A percentile compares a stretch with the other conserved stretches of the same genome.
Conservation (phyloP, 1,140 invertebrate genomes). For the Drosophila grimshawi region DNA sequence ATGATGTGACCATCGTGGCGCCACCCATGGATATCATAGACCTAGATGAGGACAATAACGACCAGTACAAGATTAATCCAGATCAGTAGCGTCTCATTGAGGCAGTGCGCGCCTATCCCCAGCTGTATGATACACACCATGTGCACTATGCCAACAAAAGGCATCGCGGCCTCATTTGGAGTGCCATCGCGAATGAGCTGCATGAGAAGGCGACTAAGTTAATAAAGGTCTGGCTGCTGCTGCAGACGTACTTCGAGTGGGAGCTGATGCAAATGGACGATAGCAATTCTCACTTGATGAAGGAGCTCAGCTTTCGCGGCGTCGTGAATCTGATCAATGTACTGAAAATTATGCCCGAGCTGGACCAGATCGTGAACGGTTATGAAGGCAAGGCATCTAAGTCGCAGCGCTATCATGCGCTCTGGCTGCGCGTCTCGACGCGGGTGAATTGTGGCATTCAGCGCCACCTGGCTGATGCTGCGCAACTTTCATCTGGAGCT, state of each 20-base stretch:
- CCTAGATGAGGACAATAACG: slow-evolving; percentile 39
- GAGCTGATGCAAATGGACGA: slow-evolving; percentile 23
- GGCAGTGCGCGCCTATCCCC: slow-evolving; percentile 58
- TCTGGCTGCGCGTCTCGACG: slow-evolving; percentile 36
- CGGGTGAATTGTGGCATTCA: slow-evolving; percentile 17
- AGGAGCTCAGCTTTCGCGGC: slow-evolving; percentile 48
- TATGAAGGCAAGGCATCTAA: background rate
- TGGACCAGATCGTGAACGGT: slow-evolving; percentile 37
- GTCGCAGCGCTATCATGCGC: slow-evolving; percentile 32
- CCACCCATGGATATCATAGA: slow-evolving; percentile 46
- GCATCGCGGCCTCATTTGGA: slow-evolving; percentile 66
- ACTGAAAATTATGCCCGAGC: slow-evolving; percentile 44
- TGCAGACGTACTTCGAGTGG: slow-evolving; percentile 73
- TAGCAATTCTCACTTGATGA: background rate
- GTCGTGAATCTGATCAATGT: slow-evolving; percentile 51
- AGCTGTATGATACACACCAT: slow-evolving; percentile 54
- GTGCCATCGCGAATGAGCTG: slow-evolving; percentile 65
- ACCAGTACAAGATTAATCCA: background rate
- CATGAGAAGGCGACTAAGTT: slow-evolving; percentile 75
- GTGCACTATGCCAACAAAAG: slow-evolving; percentile 40
- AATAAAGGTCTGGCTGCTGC: slow-evolving; percentile 70
- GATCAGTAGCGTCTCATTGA: slow-evolving; percentile 33
- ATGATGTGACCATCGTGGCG: slow-evolving; percentile 34
- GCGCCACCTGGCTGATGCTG: slow-evolving; percentile 68
- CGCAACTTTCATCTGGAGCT: slow-evolving; percentile 68